A percentile compares a stretch with the other conserved stretches of the same genome.
Evolutionary conservation across 92 coral and sea anemone genomes (phyloP).

Genomic region (Zoanthus sociatus): DNA sequence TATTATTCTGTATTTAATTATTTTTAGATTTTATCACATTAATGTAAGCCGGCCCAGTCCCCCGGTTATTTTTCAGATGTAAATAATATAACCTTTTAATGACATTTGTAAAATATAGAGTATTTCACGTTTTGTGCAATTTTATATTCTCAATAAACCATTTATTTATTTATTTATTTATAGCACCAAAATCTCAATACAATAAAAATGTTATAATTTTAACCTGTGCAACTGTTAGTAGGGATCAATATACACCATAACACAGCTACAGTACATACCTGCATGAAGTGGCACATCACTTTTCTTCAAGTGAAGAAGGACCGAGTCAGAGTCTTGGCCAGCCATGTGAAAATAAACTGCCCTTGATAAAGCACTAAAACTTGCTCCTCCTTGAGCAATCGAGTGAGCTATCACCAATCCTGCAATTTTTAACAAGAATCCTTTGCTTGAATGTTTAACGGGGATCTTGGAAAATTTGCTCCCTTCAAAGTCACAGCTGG

Average conservation of each 20-base stretch:
- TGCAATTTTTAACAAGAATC: conserved; percentile 60
- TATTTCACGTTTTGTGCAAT: no score
- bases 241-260: conserved; percentile 1
- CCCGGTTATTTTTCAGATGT: no score
- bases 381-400: conserved; percentile 55
- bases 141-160: no score
- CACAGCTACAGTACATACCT: conserved; percentile 16
- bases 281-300: conserved; percentile 68
- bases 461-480: conserved; percentile 47
- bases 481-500: conserved; percentile 64
- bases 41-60: no score
- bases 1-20: no score
- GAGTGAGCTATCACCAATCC: conserved; percentile 62
- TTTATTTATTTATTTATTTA: no score
- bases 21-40: no score
- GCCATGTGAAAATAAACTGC: conserved; percentile 68
- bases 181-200: no score
- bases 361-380: conserved; percentile 55
- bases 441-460: conserved; percentile 68
- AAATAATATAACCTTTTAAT: no score
- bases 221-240: neutral
- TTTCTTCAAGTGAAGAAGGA: conserved; percentile 53
- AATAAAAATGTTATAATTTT: no score
- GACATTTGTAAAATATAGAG: no score
- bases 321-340: conserved; percentile 51